Evolutionary conservation across 1,140 invertebrate species (phyloP).

Genomic region (Battus philenor): DNA sequence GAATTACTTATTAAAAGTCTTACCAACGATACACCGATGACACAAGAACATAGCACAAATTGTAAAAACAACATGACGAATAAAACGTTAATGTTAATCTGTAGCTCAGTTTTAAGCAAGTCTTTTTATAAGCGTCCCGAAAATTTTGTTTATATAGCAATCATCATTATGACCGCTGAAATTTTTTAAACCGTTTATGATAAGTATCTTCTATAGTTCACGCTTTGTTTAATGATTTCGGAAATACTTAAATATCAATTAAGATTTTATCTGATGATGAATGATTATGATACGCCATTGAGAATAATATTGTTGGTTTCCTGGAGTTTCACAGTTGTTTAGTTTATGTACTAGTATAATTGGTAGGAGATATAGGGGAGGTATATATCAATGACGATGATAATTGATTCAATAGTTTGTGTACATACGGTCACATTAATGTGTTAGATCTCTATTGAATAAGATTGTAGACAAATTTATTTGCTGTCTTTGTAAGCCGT

Average conservation of each 20-base stretch:
- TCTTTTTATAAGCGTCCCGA: slow-evolving; percentile 1
- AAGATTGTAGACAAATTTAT: too few relatives aligned
- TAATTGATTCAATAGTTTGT: too few relatives aligned
- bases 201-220: background rate
- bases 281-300: background rate
- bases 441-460: too few relatives aligned
- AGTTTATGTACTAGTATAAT: background rate
- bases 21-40: slow-evolving; percentile 8
- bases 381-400: too few relatives aligned
- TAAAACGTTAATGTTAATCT: background rate
- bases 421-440: too few relatives aligned
- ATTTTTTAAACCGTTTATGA: background rate
- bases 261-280: slow-evolving; percentile 3
- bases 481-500: too few relatives aligned
- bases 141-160: background rate
- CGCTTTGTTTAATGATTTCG: background rate
- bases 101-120: background rate
- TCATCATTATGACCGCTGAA: slow-evolving; percentile 2
- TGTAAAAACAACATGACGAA: background rate
- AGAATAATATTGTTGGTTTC: background rate
- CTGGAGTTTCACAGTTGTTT: background rate
- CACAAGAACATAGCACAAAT: background rate
- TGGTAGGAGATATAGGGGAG: too few relatives aligned
- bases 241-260: slow-evolving; percentile 8
- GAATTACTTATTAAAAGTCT: too few relatives aligned